phyloP scores from a whole-genome alignment of 1,140 invertebrate species.

The Drosophila pseudoobscura region DNA sequence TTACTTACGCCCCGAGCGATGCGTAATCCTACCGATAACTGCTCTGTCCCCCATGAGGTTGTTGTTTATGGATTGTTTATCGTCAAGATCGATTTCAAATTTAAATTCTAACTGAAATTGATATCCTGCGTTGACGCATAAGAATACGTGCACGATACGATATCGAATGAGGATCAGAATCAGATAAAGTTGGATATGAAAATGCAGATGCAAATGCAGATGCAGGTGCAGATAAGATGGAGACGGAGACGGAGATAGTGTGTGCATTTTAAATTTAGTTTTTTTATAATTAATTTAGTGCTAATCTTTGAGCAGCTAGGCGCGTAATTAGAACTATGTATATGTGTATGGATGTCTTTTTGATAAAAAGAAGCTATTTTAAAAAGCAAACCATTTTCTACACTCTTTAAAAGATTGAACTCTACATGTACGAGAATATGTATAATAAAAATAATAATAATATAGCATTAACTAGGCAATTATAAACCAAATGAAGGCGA shows the following conservation, averaged over 20 bases:
- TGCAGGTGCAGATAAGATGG: neutral
- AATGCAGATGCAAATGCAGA: constrained; percentile 12
- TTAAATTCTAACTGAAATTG: constrained; percentile 10
- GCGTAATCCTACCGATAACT: constrained; percentile 74
- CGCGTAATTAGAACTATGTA: constrained; percentile 76
- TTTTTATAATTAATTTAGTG: constrained; percentile 67
- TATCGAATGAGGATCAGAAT: constrained; percentile 14
- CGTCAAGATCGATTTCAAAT: constrained; percentile 28
- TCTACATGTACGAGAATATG: constrained; percentile 75
- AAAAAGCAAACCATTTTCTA: constrained; percentile 81
- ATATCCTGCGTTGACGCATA: constrained; percentile 12
- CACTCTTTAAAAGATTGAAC: constrained; percentile 82
- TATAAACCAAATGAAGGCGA: constrained; percentile 53
- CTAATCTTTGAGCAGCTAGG: constrained; percentile 72
- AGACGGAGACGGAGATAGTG: constrained; percentile 17
- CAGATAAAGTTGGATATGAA: constrained; percentile 6
- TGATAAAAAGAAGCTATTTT: constrained; percentile 82
- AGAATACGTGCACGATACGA: neutral
- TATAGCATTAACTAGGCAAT: constrained; percentile 77
- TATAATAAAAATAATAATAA: constrained; percentile 68
- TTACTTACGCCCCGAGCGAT: constrained; percentile 57
- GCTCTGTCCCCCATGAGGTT: constrained; percentile 76
- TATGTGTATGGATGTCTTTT: constrained; percentile 78
- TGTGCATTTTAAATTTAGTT: constrained; percentile 54
- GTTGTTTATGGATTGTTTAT: constrained; percentile 51